These are phyloP conservation scores for Sterrhoptilus dennistouni DNA, from an alignment of 2,113 vertebrate genomes.

Conservation along the genomic window DNA sequence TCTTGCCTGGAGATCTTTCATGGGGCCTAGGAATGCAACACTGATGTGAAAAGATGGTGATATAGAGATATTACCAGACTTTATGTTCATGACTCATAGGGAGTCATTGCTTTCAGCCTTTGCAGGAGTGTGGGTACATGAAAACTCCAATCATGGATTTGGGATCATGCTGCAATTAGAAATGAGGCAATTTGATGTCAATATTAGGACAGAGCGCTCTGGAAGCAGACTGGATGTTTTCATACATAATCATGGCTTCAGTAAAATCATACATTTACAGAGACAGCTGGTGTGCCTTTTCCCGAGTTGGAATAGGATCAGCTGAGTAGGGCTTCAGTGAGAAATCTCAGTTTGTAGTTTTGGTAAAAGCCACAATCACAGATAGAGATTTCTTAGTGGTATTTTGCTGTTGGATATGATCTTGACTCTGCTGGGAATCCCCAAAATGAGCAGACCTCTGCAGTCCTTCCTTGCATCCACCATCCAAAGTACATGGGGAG, in stretches of 20 bases:
- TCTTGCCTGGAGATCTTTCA: not conserved
- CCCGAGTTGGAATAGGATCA: not conserved
- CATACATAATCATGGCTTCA: not conserved
- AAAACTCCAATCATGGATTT: not conserved
- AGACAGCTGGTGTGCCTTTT: slow-evolving; percentile 12
- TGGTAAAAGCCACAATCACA: not conserved
- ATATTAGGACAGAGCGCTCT: slow-evolving; percentile 12
- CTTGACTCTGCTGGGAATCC: not conserved
- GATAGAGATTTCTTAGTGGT: not conserved
- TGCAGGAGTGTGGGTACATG: not conserved
- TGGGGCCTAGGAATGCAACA: not conserved
- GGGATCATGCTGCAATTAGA: not conserved
- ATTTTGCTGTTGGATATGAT: not conserved
- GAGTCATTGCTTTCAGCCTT: not conserved
- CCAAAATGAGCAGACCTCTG: not conserved
- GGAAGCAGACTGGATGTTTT: slow-evolving; percentile 31
- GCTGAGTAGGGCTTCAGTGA: not conserved
- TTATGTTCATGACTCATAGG: not conserved
- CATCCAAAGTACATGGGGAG: not conserved
- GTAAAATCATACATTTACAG: not conserved
- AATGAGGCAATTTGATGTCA: slow-evolving; percentile 3
- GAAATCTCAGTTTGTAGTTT: not conserved
- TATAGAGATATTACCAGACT: not conserved
- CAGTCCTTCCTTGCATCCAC: not conserved
- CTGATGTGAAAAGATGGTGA: not conserved